Conservation (phyloP, 1,140 invertebrate genomes). For the Musca vetustissima region DNA sequence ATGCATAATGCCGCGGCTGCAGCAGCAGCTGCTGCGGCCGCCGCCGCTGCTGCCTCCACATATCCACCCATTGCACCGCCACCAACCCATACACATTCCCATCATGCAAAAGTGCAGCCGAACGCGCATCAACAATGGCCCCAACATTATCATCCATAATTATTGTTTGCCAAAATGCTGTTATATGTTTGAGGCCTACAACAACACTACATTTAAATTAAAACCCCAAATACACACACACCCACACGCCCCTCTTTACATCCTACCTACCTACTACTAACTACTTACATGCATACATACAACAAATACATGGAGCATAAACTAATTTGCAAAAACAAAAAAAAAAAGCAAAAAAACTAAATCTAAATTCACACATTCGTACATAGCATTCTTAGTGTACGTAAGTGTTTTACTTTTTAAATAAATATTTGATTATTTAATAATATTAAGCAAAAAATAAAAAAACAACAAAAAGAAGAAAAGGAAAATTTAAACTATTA, state of each 20-base stretch:
- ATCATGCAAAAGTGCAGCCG: constrained; percentile 22
- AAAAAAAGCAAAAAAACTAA: no score
- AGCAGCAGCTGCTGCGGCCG: no score
- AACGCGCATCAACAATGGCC: constrained; percentile 20
- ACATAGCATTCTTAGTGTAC: no score
- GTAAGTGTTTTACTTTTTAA: no score
- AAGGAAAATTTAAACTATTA: background rate
- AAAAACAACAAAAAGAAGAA: no score
- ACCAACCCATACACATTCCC: constrained; percentile 21
- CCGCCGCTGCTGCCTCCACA: constrained; percentile 7
- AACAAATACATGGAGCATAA: constrained; percentile 9
- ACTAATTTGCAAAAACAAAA: constrained; percentile 10
- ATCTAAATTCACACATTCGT: constrained; percentile 11
- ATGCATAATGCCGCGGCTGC: background rate
- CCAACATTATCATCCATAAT: constrained; percentile 27
- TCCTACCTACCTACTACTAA: no score
- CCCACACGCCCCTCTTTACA: background rate
- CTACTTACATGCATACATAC: background rate
- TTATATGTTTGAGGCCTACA: no score
- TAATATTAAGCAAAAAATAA: no score
- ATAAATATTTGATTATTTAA: no score
- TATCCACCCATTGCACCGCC: constrained; percentile 15
- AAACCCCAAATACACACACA: constrained; percentile 1
- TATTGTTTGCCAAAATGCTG: no score
- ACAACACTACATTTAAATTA: constrained; percentile 12